Conservation (phyloP, 2,797 vertebrate species). For the Sebastes kiyomatsui region DNA sequence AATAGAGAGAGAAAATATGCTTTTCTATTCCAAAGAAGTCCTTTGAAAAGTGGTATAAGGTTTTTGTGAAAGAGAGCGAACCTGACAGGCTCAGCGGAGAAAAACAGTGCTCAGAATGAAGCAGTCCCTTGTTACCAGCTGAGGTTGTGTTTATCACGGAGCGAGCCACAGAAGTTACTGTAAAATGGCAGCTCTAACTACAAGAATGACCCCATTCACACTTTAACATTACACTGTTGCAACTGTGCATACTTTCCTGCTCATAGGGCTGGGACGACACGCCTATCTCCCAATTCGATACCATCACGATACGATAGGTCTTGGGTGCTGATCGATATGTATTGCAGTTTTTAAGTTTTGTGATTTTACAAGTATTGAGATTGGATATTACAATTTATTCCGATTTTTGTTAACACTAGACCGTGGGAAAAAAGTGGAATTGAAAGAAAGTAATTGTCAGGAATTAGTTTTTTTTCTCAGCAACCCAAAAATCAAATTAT, state of each 20-base stretch:
- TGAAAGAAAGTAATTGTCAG: too few relatives aligned
- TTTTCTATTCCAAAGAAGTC: constrained; percentile 60
- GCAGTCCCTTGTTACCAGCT: constrained; percentile 64
- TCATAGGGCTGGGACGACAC: too few relatives aligned
- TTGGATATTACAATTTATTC: fast-evolving
- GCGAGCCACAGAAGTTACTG: constrained; percentile 50
- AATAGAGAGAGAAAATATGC: constrained; percentile 34
- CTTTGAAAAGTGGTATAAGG: constrained; percentile 58
- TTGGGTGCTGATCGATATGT: too few relatives aligned
- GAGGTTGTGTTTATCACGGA: constrained; percentile 69
- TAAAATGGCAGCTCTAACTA: constrained; percentile 59
- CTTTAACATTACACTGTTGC: constrained; percentile 1
- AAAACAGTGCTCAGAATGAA: constrained; percentile 57
- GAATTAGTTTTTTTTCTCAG: too few relatives aligned
- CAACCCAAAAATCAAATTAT: too few relatives aligned
- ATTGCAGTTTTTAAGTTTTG: too few relatives aligned
- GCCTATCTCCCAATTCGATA: too few relatives aligned
- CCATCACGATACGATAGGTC: too few relatives aligned
- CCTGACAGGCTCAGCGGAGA: constrained; percentile 57
- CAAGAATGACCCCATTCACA: constrained; percentile 54
- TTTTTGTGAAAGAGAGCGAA: constrained; percentile 53
- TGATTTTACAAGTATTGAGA: too few relatives aligned
- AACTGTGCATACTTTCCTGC: constrained; percentile 2
- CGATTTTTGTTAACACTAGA: fast-evolving
- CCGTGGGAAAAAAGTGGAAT: too few relatives aligned